These are phyloP conservation scores for Rotaria macrura DNA, from an alignment of 2,888 invertebrate species.

Conservation along the genomic window DNA sequence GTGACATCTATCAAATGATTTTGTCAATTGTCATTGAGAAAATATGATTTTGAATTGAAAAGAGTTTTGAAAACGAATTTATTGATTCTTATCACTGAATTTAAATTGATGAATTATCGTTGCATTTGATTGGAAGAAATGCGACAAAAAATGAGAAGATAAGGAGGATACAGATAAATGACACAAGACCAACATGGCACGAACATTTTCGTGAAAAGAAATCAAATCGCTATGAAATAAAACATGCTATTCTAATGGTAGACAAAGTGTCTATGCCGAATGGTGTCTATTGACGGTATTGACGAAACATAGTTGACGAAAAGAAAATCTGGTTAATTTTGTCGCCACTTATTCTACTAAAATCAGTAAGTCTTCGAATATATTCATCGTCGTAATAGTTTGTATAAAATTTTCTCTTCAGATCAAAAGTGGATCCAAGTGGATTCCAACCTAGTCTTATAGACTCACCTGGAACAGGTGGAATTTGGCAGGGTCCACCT, in stretches of 20 bases:
- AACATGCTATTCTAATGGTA: background rate
- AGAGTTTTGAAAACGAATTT: too few relatives aligned
- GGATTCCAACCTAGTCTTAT: background rate
- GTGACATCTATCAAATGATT: background rate
- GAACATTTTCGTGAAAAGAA: background rate
- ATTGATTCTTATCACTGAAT: too few relatives aligned
- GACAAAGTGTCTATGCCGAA: background rate
- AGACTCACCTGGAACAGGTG: background rate
- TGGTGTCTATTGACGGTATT: background rate
- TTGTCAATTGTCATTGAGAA: background rate
- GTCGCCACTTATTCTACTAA: background rate
- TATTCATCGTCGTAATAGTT: background rate
- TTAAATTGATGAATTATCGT: background rate
- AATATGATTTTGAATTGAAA: too few relatives aligned
- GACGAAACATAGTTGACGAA: background rate
- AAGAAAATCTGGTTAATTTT: background rate
- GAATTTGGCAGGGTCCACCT: background rate
- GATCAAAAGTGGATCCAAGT: constrained; percentile 21
- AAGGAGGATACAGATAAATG: constrained; percentile 4
- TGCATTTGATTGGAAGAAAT: background rate
- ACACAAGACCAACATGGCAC: background rate
- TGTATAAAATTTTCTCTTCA: background rate
- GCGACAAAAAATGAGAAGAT: background rate
- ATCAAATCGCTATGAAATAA: background rate
- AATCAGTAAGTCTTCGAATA: background rate